Evolutionary conservation across 2,888 invertebrate genomes (phyloP).

Genomic region (Myopa tessellatipennis): DNA sequence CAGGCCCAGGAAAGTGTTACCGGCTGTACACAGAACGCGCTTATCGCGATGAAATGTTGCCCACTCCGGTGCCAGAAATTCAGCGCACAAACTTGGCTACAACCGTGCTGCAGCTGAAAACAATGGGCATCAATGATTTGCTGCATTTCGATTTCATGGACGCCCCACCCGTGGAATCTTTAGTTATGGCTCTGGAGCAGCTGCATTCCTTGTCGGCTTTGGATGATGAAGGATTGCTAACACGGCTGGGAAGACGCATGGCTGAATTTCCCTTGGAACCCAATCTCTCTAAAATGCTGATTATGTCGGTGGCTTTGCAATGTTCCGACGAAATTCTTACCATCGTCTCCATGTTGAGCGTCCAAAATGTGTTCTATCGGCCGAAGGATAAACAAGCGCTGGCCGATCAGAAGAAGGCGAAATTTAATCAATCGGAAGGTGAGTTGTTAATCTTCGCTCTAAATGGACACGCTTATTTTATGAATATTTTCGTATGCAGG

Average conservation of each 20-base stretch:
- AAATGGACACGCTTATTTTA: background rate
- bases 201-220: conserved; percentile 96
- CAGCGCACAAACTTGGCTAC: conserved; percentile 98
- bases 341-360: conserved; percentile 98
- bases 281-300: conserved; percentile 97
- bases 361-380: conserved; percentile 97
- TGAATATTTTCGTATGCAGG: conserved; percentile 63
- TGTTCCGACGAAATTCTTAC: conserved; percentile 99
- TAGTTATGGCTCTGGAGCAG: conserved; percentile 97
- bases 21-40: conserved; percentile 98
- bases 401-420: conserved; percentile 99
- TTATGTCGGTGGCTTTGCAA: conserved; percentile 97
- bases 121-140: conserved; percentile 99
- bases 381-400: conserved; percentile 96
- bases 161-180: conserved; percentile 96
- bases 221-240: conserved; percentile 91
- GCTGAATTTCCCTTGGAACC: conserved; percentile 99
- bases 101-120: conserved; percentile 93
- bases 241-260: conserved; percentile 89
- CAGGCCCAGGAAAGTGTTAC: conserved; percentile 97
- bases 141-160: conserved; percentile 99
- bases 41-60: conserved; percentile 98
- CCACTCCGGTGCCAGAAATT: conserved; percentile 98
- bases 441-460: conserved; percentile 25
- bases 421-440: conserved; percentile 97